Conservation (phyloP, 2,888 invertebrate genomes). For the Octonoba sinensis region DNA sequence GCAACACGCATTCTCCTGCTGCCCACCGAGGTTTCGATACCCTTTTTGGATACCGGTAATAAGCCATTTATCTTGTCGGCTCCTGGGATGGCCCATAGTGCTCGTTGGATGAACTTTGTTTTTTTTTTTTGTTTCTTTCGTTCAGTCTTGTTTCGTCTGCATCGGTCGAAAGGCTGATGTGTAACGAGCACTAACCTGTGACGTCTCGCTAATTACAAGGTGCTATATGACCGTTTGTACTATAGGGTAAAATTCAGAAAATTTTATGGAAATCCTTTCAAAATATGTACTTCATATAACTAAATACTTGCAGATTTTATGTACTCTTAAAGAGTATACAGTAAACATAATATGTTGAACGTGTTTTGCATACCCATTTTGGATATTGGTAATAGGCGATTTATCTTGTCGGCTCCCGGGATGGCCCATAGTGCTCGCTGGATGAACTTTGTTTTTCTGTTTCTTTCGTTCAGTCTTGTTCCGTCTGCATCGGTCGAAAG, state of each 20-base stretch:
- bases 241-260: too few relatives aligned
- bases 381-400: conserved; percentile 34
- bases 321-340: too few relatives aligned
- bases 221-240: too few relatives aligned
- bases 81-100: background rate
- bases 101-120: conserved; percentile 4
- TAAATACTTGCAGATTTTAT: too few relatives aligned
- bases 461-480: background rate
- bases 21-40: conserved; percentile 32
- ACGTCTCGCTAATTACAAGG: too few relatives aligned
- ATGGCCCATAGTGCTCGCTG: background rate
- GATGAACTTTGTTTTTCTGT: conserved; percentile 10
- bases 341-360: background rate
- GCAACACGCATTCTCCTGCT: conserved; percentile 27
- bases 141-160: conserved; percentile 1
- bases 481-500: background rate
- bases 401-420: conserved; percentile 36
- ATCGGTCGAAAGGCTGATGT: conserved; percentile 4
- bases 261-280: too few relatives aligned
- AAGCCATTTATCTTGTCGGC: conserved; percentile 50
- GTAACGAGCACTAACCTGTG: too few relatives aligned
- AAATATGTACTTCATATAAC: too few relatives aligned
- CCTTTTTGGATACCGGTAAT: conserved; percentile 35
- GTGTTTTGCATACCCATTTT: conserved; percentile 28
- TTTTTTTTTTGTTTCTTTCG: conserved; percentile 7